Conservation (phyloP, 2,113 vertebrate species). For the Pomatostomus ruficeps region DNA sequence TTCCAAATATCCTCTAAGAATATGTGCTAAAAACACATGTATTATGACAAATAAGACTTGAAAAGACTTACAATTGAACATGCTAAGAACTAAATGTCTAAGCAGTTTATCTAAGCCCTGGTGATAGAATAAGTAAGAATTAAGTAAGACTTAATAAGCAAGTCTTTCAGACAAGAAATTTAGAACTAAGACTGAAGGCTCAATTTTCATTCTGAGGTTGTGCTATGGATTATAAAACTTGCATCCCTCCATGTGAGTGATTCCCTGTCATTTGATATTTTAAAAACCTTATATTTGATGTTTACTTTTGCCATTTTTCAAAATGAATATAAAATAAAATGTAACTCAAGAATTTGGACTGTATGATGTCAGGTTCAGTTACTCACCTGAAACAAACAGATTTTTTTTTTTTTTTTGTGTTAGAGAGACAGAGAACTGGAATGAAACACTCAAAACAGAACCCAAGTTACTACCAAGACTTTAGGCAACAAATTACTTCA, state of each 20-base stretch:
- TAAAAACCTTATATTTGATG: not conserved
- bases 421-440: not conserved
- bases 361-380: not conserved
- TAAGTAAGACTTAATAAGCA: not conserved
- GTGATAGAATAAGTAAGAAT: not conserved
- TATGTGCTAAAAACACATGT: not conserved
- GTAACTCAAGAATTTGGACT: not conserved
- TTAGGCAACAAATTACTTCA: accelerated
- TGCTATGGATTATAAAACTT: not conserved
- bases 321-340: not conserved
- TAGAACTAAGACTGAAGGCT: not conserved
- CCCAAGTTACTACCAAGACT: not conserved
- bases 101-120: not conserved
- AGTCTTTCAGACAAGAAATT: not conserved
- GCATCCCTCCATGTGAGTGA: not conserved
- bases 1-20: not conserved
- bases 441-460: not conserved
- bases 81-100: not conserved
- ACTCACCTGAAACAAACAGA: not conserved
- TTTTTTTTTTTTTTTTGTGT: not conserved
- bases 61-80: not conserved
- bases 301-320: not conserved
- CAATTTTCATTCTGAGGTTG: not conserved
- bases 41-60: not conserved
- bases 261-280: not conserved